Evolutionary conservation across 37 sponge, comb jelly and placozoan genomes (phyloP).

Genomic region (Mnemiopsis leidyi): DNA sequence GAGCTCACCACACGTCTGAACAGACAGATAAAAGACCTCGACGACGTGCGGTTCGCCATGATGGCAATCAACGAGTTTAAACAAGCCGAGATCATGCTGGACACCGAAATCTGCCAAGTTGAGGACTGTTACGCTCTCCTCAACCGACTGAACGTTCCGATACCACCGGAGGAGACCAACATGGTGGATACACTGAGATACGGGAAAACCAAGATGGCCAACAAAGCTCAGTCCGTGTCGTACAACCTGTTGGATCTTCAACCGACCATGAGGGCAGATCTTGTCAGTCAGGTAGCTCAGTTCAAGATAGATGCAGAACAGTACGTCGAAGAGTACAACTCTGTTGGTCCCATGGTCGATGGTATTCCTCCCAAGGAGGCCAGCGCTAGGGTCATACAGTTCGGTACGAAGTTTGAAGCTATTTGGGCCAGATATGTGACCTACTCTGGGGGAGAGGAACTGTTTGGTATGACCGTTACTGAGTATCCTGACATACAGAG

Average conservation of each 20-base stretch:
- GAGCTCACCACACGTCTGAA: conserved; percentile 46
- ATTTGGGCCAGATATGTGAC: conserved; percentile 74
- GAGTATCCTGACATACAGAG: conserved; percentile 82
- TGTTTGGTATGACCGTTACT: conserved; percentile 88
- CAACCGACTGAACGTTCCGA: conserved; percentile 73
- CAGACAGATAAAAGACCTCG: conserved; percentile 66
- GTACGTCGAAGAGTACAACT: conserved; percentile 73
- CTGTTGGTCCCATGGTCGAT: conserved; percentile 66
- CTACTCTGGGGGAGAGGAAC: conserved; percentile 91
- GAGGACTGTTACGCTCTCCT: conserved; percentile 90
- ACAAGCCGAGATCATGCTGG: conserved; percentile 33
- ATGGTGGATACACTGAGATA: conserved; percentile 94
- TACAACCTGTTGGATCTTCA: conserved; percentile 77
- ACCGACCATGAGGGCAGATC: conserved; percentile 68
- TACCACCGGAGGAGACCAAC: conserved; percentile 86
- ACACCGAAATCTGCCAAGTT: conserved; percentile 17
- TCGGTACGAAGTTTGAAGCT: conserved; percentile 57
- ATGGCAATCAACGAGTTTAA: conserved; percentile 41
- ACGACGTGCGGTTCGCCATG: conserved; percentile 67
- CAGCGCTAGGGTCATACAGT: conserved; percentile 45
- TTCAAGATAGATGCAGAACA: conserved; percentile 69
- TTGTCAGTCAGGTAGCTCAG: conserved; percentile 71
- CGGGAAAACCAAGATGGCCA: conserved; percentile 80
- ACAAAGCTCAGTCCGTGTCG: conserved; percentile 70
- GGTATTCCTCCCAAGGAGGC: conserved; percentile 64